Percentiles rank a stretch among this genome's conserved stretches.
These are phyloP conservation scores for Gymnosoma rotundatum DNA, from an alignment of 2,888 invertebrate species.

Conservation along the genomic window DNA sequence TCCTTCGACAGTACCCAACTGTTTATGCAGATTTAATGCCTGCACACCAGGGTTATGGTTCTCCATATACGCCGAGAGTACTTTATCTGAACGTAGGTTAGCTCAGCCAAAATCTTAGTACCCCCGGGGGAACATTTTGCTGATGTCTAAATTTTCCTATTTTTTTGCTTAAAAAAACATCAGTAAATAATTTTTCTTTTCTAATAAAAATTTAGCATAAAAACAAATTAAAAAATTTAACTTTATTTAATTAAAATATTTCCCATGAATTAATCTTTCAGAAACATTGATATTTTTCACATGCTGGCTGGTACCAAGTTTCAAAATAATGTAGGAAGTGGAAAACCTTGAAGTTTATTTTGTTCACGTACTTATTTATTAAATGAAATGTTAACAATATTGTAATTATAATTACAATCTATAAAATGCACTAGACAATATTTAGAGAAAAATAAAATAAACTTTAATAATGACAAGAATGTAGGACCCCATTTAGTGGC, in stretches of 20 bases:
- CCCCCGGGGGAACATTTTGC: too few species aligned
- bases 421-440: slow-evolving; percentile 28
- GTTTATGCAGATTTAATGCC: too few species aligned
- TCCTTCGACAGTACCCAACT: too few species aligned
- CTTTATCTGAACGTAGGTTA: too few species aligned
- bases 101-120: too few species aligned
- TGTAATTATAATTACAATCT: slow-evolving; percentile 48
- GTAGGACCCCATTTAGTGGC: not conserved
- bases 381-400: slow-evolving; percentile 60
- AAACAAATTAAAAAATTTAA: not conserved
- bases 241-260: slow-evolving; percentile 31
- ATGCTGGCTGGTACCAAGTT: slow-evolving; percentile 1
- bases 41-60: too few species aligned
- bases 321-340: slow-evolving; percentile 57
- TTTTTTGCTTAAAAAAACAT: too few species aligned
- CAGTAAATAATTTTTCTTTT: too few species aligned
- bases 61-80: too few species aligned
- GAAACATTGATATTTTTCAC: slow-evolving; percentile 9
- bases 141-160: too few species aligned
- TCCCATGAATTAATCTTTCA: slow-evolving; percentile 37
- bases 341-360: slow-evolving; percentile 65
- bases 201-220: too few species aligned
- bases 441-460: not conserved
- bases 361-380: slow-evolving; percentile 29
- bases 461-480: too few species aligned